Percentiles rank a stretch among this genome's conserved stretches.
phyloP scores from a whole-genome alignment of 1,140 invertebrate genomes.

The Drosophila nikananu region DNA sequence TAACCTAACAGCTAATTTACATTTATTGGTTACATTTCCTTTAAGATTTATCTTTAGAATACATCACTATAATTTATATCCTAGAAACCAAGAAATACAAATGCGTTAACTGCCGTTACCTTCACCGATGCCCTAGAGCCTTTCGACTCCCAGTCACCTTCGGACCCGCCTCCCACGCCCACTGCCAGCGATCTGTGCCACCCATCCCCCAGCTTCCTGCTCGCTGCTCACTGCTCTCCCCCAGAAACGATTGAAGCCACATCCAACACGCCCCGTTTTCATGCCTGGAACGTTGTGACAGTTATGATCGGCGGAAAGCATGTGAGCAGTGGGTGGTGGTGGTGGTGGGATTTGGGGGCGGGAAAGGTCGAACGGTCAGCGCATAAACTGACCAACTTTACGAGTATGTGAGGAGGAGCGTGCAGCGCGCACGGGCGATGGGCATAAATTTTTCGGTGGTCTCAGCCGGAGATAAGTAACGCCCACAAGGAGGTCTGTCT shows the following conservation, averaged over 20 bases:
- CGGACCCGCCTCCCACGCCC: neutral
- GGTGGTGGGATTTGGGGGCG: constrained; percentile 19
- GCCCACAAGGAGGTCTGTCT: constrained; percentile 48
- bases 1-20: neutral
- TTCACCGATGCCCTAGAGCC: constrained; percentile 39
- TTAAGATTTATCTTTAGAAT: neutral
- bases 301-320: constrained; percentile 62
- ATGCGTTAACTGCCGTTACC: constrained; percentile 30
- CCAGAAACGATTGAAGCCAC: constrained; percentile 33
- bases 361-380: constrained; percentile 74
- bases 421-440: constrained; percentile 47
- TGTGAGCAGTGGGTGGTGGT: constrained; percentile 31
- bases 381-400: constrained; percentile 73
- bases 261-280: constrained; percentile 70
- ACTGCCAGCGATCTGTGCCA: constrained; percentile 5
- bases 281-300: constrained; percentile 63
- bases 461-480: constrained; percentile 59
- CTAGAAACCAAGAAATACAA: constrained; percentile 1
- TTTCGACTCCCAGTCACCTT: constrained; percentile 12
- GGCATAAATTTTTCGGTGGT: constrained; percentile 70
- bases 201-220: neutral
- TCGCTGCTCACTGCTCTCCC: neutral
- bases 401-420: constrained; percentile 66
- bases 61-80: neutral
- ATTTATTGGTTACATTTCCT: no score